phyloP scores from a whole-genome alignment of 2,797 vertebrate species.

The Carcharodon carcharias region DNA sequence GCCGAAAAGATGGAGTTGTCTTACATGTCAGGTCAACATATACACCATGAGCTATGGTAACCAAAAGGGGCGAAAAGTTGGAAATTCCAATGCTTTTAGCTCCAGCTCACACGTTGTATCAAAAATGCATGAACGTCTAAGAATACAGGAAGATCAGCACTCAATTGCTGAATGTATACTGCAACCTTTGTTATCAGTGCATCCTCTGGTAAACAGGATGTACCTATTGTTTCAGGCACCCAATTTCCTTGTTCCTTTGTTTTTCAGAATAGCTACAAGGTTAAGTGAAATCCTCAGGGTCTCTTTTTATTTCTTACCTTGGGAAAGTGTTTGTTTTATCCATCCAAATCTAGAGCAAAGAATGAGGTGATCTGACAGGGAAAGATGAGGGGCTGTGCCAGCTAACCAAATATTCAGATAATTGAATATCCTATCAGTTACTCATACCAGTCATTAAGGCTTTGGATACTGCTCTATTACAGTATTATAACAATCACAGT shows the following conservation, averaged over 20 bases:
- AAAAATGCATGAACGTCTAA: not conserved
- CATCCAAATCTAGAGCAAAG: not conserved
- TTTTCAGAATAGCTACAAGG: slow-evolving; percentile 26
- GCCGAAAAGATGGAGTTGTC: not conserved
- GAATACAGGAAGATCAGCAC: not conserved
- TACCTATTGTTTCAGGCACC: slow-evolving; percentile 13
- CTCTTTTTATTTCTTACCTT: not conserved
- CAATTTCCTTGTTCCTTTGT: not conserved
- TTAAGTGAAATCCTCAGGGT: not conserved
- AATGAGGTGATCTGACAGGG: not conserved
- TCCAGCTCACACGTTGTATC: not conserved
- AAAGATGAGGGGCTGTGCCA: not conserved
- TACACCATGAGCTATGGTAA: not conserved
- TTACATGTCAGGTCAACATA: not conserved
- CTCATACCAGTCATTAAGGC: not conserved
- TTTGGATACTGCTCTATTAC: not conserved
- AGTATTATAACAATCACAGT: not conserved
- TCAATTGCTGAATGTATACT: not conserved
- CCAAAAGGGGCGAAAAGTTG: not conserved
- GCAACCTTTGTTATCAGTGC: not conserved
- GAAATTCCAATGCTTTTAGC: too few species aligned
- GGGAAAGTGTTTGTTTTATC: not conserved
- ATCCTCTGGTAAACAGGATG: slow-evolving; percentile 18
- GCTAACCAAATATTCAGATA: not conserved
- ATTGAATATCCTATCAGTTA: slow-evolving; percentile 26